Evolutionary conservation across 2,113 vertebrate species (phyloP), one percentile per base, ranked within the genome.

Genomic region (Paratilapia polleni): DNA sequence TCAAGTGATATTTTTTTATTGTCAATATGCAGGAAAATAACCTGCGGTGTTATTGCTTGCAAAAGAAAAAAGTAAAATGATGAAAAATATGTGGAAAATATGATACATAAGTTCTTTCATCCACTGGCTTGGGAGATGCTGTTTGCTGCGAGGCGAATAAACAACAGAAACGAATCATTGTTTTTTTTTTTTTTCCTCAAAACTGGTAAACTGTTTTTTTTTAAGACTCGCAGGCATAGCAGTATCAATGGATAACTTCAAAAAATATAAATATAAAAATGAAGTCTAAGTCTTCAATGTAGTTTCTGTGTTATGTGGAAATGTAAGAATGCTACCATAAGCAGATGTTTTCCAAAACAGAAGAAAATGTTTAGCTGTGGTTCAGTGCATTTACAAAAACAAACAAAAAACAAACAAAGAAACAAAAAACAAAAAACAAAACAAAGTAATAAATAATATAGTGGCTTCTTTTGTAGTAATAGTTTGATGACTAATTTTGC

Each of bases 81-180:
- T 81, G 75, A 52, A 26, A 68, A 81, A 56, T 19, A 26, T 24
- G 10, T 49, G 13, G 36, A 61, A 86, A 81, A 77, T 43, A 6
- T 74, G 64, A 77, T 38, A 58, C 36, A 63, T 58, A 41, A 64
- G n/a, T 31, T 64, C 63, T 80, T 57, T 87, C 20, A 47, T 77
- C 31, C 14, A 24, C 34, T 77, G 49, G 49, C 31, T 84, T 38
- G 56, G 36, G 66, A 87, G 68, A 70, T 62, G 41, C 10, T 56
- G 7, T 60, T 88, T 56, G 43, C 77, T 85, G 61, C 8, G 22
- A 77, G 70, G 82, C 26, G 79, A 77, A 80, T 82, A 83, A 89
- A 92, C 78, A 84, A 24, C 62, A 78, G 74, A 70, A 78, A 74
- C 78, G 20, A 80, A 52, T 81, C 63, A 58, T 5, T 62, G 31